Conservation (phyloP, 2,113 vertebrate genomes). For the Spea multiplicata region DNA sequence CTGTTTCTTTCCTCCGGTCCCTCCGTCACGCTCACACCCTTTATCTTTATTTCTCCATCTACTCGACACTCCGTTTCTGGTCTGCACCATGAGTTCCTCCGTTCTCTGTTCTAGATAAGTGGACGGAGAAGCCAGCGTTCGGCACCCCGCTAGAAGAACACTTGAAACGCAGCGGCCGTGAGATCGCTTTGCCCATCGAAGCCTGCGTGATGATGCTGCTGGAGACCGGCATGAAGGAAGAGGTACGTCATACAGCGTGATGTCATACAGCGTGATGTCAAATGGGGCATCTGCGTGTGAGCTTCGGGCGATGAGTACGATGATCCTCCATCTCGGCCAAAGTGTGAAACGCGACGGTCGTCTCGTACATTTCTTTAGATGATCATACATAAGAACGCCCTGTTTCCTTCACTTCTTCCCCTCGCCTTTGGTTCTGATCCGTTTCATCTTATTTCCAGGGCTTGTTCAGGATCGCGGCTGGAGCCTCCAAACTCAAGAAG, state of each 20-base stretch:
- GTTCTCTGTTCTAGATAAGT: constrained; percentile 74
- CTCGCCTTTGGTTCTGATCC: too few species aligned
- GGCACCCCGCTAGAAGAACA: constrained; percentile 90
- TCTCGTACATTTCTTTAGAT: too few species aligned
- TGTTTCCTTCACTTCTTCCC: too few species aligned
- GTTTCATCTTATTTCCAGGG: constrained; percentile 66
- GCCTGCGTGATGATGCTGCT: constrained; percentile 97
- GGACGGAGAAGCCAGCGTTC: constrained; percentile 95
- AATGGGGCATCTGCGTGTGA: too few species aligned
- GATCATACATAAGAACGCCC: too few species aligned
- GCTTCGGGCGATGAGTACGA: too few species aligned
- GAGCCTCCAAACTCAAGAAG: constrained; percentile 96
- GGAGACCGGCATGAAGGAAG: constrained; percentile 96
- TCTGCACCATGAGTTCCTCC: too few species aligned
- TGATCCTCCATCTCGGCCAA: too few species aligned
- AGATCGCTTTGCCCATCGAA: constrained; percentile 88
- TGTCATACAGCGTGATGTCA: too few species aligned
- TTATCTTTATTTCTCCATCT: constrained; percentile 18
- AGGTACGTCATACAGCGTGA: constrained; percentile 64
- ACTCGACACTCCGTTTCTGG: constrained; percentile 1
- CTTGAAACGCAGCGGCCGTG: constrained; percentile 89
- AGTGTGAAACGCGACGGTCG: too few species aligned
- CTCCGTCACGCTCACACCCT: constrained; percentile 52
- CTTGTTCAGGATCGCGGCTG: constrained; percentile 93
- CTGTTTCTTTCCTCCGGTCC: constrained; percentile 48